A percentile compares a stretch with the other conserved stretches of the same genome.
These are phyloP conservation scores for Drosophila melanocephala DNA, from an alignment of 2,888 invertebrate genomes.

Conservation along the genomic window DNA sequence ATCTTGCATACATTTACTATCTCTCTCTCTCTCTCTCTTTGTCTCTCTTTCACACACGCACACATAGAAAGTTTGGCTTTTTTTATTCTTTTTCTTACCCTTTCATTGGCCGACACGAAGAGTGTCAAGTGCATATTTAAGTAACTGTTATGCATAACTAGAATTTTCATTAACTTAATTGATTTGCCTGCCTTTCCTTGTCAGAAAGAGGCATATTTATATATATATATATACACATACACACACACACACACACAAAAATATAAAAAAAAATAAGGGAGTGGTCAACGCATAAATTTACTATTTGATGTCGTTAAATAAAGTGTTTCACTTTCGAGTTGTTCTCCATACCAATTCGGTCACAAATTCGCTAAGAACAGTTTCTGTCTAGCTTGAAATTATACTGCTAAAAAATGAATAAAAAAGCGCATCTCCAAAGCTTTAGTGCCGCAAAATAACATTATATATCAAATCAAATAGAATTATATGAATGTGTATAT, in stretches of 20 bases:
- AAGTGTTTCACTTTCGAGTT: neutral
- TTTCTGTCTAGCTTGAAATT: neutral
- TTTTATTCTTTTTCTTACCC: neutral
- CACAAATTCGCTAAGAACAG: neutral
- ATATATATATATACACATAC: neutral
- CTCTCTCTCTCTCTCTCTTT: neutral
- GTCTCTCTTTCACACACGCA: neutral
- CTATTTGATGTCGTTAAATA: neutral
- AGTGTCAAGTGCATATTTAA: slow-evolving; percentile 53
- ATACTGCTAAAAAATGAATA: neutral
- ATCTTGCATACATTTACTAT: slow-evolving; percentile 17
- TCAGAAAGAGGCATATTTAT: neutral
- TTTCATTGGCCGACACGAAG: slow-evolving; percentile 3
- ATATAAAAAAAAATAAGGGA: neutral
- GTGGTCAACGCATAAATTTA: slow-evolving; percentile 2
- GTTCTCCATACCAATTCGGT: neutral
- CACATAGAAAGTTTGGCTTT: neutral
- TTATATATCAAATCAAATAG: neutral
- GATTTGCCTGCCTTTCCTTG: slow-evolving; percentile 33
- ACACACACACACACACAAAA: slow-evolving; percentile 6
- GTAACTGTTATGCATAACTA: slow-evolving; percentile 54
- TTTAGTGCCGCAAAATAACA: neutral
- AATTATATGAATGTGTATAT: neutral
- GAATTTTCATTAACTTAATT: slow-evolving; percentile 70
- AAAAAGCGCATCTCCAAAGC: neutral